Conservation (phyloP, 2,888 invertebrate species). For the Pammene fasciana region DNA sequence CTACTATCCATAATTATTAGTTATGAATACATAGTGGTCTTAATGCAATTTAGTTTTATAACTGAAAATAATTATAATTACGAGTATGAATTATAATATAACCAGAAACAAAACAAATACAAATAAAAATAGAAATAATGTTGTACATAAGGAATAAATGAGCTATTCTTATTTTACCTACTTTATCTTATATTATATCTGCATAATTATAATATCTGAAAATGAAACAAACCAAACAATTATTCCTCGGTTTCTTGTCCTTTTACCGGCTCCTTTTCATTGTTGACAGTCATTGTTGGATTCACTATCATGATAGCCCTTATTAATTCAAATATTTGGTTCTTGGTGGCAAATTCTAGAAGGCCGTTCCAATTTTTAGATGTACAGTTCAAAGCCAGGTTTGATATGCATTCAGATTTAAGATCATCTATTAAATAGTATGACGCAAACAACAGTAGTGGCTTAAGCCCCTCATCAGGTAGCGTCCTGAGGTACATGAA, state of each 20-base stretch:
- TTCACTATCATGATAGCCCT: not conserved
- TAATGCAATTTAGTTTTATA: too few relatives aligned
- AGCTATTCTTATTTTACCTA: too few relatives aligned
- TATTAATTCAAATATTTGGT: slow-evolving; percentile 4
- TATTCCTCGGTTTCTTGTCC: not conserved
- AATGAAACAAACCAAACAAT: too few relatives aligned
- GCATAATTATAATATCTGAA: too few relatives aligned
- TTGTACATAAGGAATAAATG: too few relatives aligned
- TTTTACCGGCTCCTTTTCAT: not conserved
- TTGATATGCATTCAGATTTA: slow-evolving; percentile 8
- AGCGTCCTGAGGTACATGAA: slow-evolving; percentile 8
- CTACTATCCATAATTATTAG: too few relatives aligned
- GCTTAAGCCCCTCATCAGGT: not conserved
- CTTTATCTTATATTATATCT: too few relatives aligned
- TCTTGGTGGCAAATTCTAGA: slow-evolving; percentile 1
- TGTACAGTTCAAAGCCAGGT: not conserved
- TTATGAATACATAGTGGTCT: too few relatives aligned
- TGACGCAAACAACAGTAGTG: slow-evolving; percentile 9
- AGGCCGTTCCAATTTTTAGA: not conserved
- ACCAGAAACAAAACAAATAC: too few relatives aligned
- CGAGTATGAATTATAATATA: too few relatives aligned
- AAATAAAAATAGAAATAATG: too few relatives aligned
- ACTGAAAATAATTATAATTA: too few relatives aligned
- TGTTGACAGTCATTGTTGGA: not conserved
- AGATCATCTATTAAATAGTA: slow-evolving; percentile 16